These are phyloP conservation scores for Rhinoraja longicauda DNA, from an alignment of 2,797 vertebrate genomes.

Conservation along the genomic window DNA sequence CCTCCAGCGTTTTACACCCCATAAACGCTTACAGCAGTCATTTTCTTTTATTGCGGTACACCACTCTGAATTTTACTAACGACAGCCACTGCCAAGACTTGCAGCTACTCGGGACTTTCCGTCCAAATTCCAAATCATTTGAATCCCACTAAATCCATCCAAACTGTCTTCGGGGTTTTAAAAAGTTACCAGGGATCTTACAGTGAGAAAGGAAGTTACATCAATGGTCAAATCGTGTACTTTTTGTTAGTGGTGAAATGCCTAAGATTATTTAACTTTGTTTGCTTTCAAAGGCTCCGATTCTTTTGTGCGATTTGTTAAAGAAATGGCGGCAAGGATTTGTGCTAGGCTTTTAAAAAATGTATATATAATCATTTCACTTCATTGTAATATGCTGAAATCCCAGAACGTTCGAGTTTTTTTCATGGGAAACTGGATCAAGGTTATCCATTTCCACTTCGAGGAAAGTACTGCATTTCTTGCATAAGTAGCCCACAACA, in stretches of 20 bases:
- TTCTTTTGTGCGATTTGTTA: not conserved
- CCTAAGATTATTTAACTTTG: conserved; percentile 2
- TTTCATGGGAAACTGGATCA: not conserved
- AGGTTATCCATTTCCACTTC: conserved; percentile 3
- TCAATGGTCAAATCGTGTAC: not conserved
- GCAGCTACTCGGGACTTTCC: conserved; percentile 41
- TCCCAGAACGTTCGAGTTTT: not conserved
- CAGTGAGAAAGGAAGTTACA: conserved; percentile 22
- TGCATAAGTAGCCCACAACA: conserved; percentile 1
- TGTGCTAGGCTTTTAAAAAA: not conserved
- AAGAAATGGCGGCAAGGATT: conserved; percentile 11
- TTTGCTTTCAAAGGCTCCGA: not conserved
- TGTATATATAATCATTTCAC: not conserved
- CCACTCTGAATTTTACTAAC: conserved; percentile 63
- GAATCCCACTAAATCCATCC: conserved; percentile 35
- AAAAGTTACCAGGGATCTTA: conserved; percentile 29
- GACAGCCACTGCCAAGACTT: conserved; percentile 69
- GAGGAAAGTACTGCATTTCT: conserved; percentile 5
- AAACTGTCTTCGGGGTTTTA: conserved; percentile 30
- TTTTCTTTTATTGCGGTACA: conserved; percentile 89
- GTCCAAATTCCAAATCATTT: conserved; percentile 26
- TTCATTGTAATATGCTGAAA: conserved; percentile 14
- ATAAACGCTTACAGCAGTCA: conserved; percentile 92
- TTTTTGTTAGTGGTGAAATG: not conserved
- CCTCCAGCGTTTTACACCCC: conserved; percentile 84